phyloP scores from a whole-genome alignment of 2,113 vertebrate genomes.

The Apaloderma vittatum region DNA sequence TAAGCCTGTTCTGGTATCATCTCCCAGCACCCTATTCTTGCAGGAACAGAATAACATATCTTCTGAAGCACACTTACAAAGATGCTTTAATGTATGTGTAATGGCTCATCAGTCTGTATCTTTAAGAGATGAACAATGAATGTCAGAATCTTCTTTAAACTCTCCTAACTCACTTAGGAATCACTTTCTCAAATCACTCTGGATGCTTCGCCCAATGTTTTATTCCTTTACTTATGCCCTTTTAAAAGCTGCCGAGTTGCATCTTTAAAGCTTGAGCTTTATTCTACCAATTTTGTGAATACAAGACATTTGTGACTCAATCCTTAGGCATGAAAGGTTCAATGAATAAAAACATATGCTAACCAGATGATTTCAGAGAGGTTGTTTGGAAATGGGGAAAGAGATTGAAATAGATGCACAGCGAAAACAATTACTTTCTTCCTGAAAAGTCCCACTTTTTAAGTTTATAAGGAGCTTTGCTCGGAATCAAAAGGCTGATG shows the following conservation, averaged over 20 bases:
- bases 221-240: constrained; percentile 32
- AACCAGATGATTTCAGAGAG: not conserved
- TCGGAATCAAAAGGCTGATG: not conserved
- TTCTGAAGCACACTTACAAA: not conserved
- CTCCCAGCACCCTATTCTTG: not conserved
- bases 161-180: constrained; percentile 19
- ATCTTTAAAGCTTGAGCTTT: constrained; percentile 36
- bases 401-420: not conserved
- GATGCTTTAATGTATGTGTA: not conserved
- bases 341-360: not conserved
- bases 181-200: constrained; percentile 12
- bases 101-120: not conserved
- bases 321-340: not conserved
- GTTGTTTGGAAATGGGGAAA: not conserved
- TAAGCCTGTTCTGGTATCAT: not conserved
- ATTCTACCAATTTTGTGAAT: constrained; percentile 37
- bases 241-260: constrained; percentile 49
- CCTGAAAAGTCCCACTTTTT: not conserved
- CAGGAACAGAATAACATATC: not conserved
- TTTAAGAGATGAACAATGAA: not conserved
- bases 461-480: not conserved
- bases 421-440: not conserved
- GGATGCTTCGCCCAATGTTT: constrained; percentile 20
- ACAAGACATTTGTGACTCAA: constrained; percentile 38
- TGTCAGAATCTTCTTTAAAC: constrained; percentile 36